phyloP scores from a whole-genome alignment of 2,797 vertebrate genomes.

The Graptemys geographica region DNA sequence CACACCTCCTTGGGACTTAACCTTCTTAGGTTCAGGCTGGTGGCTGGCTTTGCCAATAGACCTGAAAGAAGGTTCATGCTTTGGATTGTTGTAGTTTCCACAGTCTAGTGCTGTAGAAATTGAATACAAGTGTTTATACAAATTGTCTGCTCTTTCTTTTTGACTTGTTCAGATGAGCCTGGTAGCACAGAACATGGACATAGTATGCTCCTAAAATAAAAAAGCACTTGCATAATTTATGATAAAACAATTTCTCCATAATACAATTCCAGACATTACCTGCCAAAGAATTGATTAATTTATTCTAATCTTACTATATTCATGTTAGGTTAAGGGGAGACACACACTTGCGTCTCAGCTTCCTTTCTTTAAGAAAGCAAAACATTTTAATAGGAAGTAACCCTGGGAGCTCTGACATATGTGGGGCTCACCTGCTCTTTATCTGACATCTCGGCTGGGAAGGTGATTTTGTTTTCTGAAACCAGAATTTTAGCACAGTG shows the following conservation, averaged over 20 bases:
- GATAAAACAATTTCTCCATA: neutral
- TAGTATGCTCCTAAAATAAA: neutral
- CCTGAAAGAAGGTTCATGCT: neutral
- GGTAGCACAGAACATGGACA: neutral
- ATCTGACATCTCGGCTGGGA: neutral
- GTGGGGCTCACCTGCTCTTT: neutral
- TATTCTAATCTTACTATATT: constrained; percentile 24
- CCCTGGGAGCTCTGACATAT: neutral
- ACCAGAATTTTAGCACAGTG: neutral
- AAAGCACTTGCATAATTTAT: neutral
- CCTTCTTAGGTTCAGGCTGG: neutral
- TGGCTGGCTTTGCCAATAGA: neutral
- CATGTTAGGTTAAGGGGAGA: constrained; percentile 23
- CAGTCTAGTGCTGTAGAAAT: neutral
- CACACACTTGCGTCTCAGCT: neutral
- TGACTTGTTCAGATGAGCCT: neutral
- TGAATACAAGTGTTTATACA: neutral
- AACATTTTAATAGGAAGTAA: neutral
- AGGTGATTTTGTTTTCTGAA: neutral
- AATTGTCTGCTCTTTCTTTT: neutral
- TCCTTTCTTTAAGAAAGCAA: neutral
- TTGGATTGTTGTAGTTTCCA: neutral
- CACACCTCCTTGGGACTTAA: neutral
- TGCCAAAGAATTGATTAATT: neutral
- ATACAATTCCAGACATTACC: neutral